Base-by-base conservation (phyloP, 2,888 invertebrate species). In the Celastrina argiolus region DNA sequence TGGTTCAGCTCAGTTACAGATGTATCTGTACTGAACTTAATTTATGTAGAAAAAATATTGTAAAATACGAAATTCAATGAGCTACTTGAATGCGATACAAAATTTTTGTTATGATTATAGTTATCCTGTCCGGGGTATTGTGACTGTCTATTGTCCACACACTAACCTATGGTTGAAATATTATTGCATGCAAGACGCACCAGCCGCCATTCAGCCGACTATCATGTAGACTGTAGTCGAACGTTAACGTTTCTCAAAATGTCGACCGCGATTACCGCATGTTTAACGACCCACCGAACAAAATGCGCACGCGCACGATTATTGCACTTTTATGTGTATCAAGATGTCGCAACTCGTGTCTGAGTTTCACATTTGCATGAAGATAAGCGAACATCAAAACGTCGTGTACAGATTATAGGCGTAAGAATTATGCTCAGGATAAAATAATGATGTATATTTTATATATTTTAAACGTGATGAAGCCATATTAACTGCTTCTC, bases 161-260 rank as follows among this genome's bases (percentile, higher is more conserved):
- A n/a, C n/a, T n/a, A n/a, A n/a, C n/a, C n/a, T n/a, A n/a, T n/a
- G n/a, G n/a, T 28, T 28, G 28, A 28, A 28, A 28, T 28, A 28
- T 28, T 28, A 12, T 10, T 36, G 10, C 36, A 36, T 36, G 36
- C 10, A 36, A 7, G 5, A 31, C 31, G 4, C n/a, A n/a, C n/a
- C n/a, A n/a, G n/a, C n/a, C n/a, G n/a, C n/a, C n/a, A n/a, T n/a
- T n/a, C n/a, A n/a, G n/a, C n/a, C n/a, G n/a, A n/a, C n/a, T n/a
- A n/a, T 8, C 22, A 51, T 16, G 18, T 2, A 22, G 51, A n/a
- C n/a, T 51, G 22, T 51, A 51, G 51, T 51, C 51, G 22, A 51
- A 51, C 51, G 22, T 3, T 71, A 77, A 79, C 68, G 67, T 73
- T 74, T 72, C 73, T 71, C 74, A 69, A 73, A 71, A 75, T 75